Conservation (phyloP, 1,140 invertebrate genomes). For the Drosophila albomicans region DNA sequence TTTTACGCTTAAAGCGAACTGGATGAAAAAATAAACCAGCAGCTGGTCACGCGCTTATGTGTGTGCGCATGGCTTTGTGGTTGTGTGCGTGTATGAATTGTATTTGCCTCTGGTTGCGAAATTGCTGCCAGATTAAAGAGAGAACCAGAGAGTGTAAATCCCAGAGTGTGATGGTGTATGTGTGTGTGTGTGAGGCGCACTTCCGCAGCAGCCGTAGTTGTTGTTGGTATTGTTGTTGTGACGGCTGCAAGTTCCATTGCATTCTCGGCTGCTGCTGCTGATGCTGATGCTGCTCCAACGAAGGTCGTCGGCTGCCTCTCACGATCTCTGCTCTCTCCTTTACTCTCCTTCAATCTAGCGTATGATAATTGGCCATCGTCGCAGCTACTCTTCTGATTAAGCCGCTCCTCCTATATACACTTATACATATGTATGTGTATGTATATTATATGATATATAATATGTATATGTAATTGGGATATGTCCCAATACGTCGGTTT, state of each 20-base stretch:
- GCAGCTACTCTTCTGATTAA: constrained; percentile 12
- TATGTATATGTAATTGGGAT: constrained; percentile 45
- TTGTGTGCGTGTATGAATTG: constrained; percentile 23
- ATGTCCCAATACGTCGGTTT: constrained; percentile 68
- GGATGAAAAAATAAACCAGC: constrained; percentile 49
- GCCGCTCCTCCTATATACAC: constrained; percentile 39
- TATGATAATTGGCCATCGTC: constrained; percentile 50
- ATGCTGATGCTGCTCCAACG: constrained; percentile 51
- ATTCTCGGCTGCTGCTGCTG: constrained; percentile 35
- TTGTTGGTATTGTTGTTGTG: constrained; percentile 30
- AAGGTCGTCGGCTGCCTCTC: constrained; percentile 56
- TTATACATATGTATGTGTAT: constrained; percentile 41
- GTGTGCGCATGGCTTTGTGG: constrained; percentile 21
- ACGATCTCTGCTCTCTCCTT: constrained; percentile 5
- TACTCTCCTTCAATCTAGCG: constrained; percentile 47
- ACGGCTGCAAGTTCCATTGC: constrained; percentile 61
- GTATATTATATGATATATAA: constrained; percentile 43
- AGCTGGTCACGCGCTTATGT: constrained; percentile 71
- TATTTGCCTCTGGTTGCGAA: constrained; percentile 28
- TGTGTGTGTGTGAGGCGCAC: constrained; percentile 45
- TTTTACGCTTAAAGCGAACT: constrained; percentile 50
- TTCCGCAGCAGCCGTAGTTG: constrained; percentile 61
- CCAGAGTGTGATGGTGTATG: not conserved
- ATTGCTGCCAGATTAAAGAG: constrained; percentile 41
- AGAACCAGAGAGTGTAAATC: constrained; percentile 28